Percentiles rank a stretch among this genome's conserved stretches.
Conservation (phyloP, 2,888 invertebrate genomes). For the Synergus gifuensis region DNA sequence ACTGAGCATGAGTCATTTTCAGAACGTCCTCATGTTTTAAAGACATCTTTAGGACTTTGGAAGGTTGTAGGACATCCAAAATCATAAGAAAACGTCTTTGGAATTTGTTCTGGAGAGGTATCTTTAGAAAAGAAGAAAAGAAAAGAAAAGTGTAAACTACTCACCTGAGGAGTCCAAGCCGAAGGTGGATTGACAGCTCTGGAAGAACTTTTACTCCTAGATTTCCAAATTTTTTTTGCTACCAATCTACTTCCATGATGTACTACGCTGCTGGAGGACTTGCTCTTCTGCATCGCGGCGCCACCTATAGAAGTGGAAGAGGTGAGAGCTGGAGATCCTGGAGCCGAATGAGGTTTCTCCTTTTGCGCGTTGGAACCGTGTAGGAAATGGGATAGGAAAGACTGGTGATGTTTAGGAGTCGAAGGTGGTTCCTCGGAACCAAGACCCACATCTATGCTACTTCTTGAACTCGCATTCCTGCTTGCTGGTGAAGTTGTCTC, state of each 20-base stretch:
- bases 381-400: slow-evolving; percentile 83
- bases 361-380: slow-evolving; percentile 78
- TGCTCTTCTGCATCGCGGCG: slow-evolving; percentile 92
- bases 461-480: slow-evolving; percentile 79
- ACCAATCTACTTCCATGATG: slow-evolving; percentile 85
- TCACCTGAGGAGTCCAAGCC: slow-evolving; percentile 93
- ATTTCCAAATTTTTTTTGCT: slow-evolving; percentile 91
- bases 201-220: slow-evolving; percentile 90
- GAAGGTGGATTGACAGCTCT: slow-evolving; percentile 81
- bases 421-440: slow-evolving; percentile 77
- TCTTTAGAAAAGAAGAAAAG: too few relatives aligned
- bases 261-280: slow-evolving; percentile 92
- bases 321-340: slow-evolving; percentile 79
- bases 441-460: slow-evolving; percentile 79
- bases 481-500: slow-evolving; percentile 76
- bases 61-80: too few relatives aligned
- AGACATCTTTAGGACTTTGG: too few relatives aligned
- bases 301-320: slow-evolving; percentile 80
- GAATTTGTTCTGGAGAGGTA: too few relatives aligned
- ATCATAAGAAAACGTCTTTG: too few relatives aligned
- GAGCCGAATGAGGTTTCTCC: slow-evolving; percentile 79
- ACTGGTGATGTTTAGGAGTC: slow-evolving; percentile 80
- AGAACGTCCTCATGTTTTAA: too few relatives aligned
- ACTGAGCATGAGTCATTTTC: too few relatives aligned
- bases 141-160: slow-evolving; percentile 68